A percentile compares a stretch with the other conserved stretches of the same genome.
phyloP scores from a whole-genome alignment of 2,888 invertebrate genomes.

The Pasiphila rectangulata region DNA sequence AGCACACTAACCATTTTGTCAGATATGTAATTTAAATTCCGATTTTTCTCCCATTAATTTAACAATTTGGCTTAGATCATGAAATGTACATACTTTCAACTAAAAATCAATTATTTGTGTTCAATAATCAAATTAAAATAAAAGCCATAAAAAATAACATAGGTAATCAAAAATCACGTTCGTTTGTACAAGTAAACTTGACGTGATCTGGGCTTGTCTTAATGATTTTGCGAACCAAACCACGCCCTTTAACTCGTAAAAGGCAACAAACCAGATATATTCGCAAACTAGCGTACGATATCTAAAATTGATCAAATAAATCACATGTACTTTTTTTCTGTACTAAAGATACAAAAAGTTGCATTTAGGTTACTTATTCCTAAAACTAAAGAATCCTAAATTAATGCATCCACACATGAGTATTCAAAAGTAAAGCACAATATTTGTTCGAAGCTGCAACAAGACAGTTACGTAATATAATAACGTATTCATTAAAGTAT shows the following conservation, averaged over 20 bases:
- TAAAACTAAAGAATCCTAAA: constrained; percentile 41
- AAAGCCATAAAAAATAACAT: constrained; percentile 39
- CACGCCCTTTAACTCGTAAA: constrained; percentile 44
- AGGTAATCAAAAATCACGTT: constrained; percentile 49
- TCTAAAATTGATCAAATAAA: constrained; percentile 65
- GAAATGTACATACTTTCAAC: constrained; percentile 61
- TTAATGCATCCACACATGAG: constrained; percentile 78
- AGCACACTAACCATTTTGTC: constrained; percentile 81
- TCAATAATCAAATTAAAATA: constrained; percentile 31
- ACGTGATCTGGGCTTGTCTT: constrained; percentile 33
- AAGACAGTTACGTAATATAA: constrained; percentile 58
- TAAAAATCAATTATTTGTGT: constrained; percentile 49
- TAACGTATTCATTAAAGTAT: constrained; percentile 48
- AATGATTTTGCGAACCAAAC: constrained; percentile 33
- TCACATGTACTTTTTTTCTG: constrained; percentile 77
- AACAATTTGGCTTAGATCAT: constrained; percentile 74
- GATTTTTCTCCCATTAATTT: constrained; percentile 76
- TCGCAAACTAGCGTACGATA: constrained; percentile 50
- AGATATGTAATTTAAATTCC: constrained; percentile 81
- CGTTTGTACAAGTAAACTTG: constrained; percentile 35
- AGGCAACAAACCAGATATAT: constrained; percentile 13
- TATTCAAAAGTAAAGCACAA: constrained; percentile 80
- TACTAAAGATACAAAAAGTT: constrained; percentile 72
- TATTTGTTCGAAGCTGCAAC: constrained; percentile 78
- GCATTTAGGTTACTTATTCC: constrained; percentile 47